Evolutionary conservation across 1,140 invertebrate genomes (phyloP).

Genomic region (Archegozetes longisetosus): DNA sequence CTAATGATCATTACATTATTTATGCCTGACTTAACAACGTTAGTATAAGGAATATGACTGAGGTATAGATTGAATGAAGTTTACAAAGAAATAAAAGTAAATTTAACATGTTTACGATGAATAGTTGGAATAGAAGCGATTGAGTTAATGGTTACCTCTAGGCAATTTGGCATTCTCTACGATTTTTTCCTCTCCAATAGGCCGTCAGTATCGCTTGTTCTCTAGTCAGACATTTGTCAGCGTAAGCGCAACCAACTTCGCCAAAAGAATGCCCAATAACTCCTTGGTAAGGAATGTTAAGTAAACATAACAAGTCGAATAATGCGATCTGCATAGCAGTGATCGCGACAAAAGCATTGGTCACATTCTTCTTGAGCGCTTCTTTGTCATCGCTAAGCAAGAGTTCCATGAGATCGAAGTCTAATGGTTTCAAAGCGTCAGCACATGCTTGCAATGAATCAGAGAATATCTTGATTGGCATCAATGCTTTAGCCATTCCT

Average conservation of each 20-base stretch:
- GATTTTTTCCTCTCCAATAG: slow-evolving; percentile 70
- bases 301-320: slow-evolving; percentile 30
- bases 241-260: slow-evolving; percentile 85
- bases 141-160: slow-evolving; percentile 31
- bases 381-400: slow-evolving; percentile 62
- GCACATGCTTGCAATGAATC: slow-evolving; percentile 55
- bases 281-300: slow-evolving; percentile 36
- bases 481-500: slow-evolving; percentile 71
- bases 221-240: slow-evolving; percentile 75
- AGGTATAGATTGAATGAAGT: no score
- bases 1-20: no score
- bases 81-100: no score
- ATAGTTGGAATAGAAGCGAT: no score
- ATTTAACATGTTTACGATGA: no score
- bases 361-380: slow-evolving; percentile 43
- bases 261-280: slow-evolving; percentile 45
- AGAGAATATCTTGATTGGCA: slow-evolving; percentile 59
- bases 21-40: no score
- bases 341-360: slow-evolving; percentile 78
- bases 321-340: slow-evolving; percentile 42
- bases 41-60: no score
- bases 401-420: slow-evolving; percentile 60
- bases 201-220: slow-evolving; percentile 81
- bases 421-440: slow-evolving; percentile 51
- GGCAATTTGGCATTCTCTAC: slow-evolving; percentile 57